Conservation (phyloP, 2,888 invertebrate species). For the Ephialtes manifestator region DNA sequence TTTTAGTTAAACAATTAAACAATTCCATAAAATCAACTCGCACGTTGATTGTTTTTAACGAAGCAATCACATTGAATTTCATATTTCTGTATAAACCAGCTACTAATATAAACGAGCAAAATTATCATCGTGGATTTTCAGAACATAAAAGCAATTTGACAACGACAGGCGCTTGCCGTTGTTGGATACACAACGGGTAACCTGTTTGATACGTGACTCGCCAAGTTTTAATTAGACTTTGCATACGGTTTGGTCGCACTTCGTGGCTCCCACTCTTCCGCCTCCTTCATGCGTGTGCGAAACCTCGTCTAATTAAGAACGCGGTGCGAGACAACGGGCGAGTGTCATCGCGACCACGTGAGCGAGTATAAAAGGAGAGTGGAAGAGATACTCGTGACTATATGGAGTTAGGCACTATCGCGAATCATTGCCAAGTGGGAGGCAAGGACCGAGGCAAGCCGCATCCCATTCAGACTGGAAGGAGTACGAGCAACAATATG, state of each 20-base stretch:
- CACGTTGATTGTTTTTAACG: too few species aligned
- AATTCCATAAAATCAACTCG: too few species aligned
- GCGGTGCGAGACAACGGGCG: conserved; percentile 17
- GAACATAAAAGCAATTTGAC: background rate
- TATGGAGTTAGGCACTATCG: conserved; percentile 33
- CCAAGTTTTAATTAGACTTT: conserved; percentile 48
- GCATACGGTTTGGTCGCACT: conserved; percentile 41
- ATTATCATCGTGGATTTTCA: background rate
- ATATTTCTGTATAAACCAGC: too few species aligned
- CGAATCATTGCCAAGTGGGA: conserved; percentile 57
- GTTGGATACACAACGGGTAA: conserved; percentile 2
- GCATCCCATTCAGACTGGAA: conserved; percentile 57
- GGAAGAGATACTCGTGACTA: conserved; percentile 50
- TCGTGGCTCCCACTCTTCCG: background rate
- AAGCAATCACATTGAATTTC: too few species aligned
- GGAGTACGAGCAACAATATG: conserved; percentile 77
- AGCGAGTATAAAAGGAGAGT: conserved; percentile 36
- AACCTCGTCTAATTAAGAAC: conserved; percentile 63
- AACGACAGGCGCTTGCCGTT: background rate
- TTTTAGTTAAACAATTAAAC: too few species aligned
- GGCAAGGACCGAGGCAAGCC: conserved; percentile 13
- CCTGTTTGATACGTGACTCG: conserved; percentile 16
- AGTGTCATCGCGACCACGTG: conserved; percentile 11
- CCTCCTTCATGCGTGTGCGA: conserved; percentile 53
- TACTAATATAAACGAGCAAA: too few species aligned